Base-by-base conservation (phyloP, 1,140 invertebrate genomes). In the Ips nitidus region DNA sequence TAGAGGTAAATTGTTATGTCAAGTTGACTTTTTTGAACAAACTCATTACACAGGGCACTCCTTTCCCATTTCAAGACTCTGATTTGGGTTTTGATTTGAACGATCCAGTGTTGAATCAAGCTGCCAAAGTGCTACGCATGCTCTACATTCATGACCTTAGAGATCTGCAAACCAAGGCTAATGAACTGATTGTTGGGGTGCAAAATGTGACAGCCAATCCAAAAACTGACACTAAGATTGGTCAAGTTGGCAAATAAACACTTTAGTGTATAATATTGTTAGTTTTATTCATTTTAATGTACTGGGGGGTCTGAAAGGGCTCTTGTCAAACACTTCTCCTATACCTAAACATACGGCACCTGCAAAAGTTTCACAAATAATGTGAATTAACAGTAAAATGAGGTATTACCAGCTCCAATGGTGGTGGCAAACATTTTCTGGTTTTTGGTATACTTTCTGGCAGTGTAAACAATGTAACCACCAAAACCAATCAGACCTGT, bases 151-250 rank as follows among this genome's bases (percentile, higher is more conserved):
- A 94, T 76, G 94, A 98, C 80, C 81, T 98, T 4, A 84, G 96
- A 72, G 86, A 95, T 71, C 84, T 98, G 38, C 97, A 99, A 82
- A 98, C 95, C 0, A 89, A 89, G 76, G 97, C 98, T 45, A 99
- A 99, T 82, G 92, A 97, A 82, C 89, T 91, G 2, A 91, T 99
- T 77, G 97, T 98, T 2, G 86, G 87, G 66, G 92, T 97, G 1
- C 97, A 99, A 85, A 88, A 83, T 69, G 85, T 98, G 3, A 98
- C 97, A 8, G 96, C 97, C 4, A 92, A 99, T 88, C 97, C 97
- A 6, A 97, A 97, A 84, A 98, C 97, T 76, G 95, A 99, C 79
- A 95, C 94, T 2, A 91, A 88, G 80, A 83, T 99, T 39, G 96
- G 96, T 63, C 93, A 95, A 89, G 95, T 98, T 76, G 97, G 97